A percentile compares a stretch with the other conserved stretches of the same genome.
These are phyloP conservation scores for Drosophila gunungcola DNA, from an alignment of 1,140 invertebrate genomes.

Conservation along the genomic window DNA sequence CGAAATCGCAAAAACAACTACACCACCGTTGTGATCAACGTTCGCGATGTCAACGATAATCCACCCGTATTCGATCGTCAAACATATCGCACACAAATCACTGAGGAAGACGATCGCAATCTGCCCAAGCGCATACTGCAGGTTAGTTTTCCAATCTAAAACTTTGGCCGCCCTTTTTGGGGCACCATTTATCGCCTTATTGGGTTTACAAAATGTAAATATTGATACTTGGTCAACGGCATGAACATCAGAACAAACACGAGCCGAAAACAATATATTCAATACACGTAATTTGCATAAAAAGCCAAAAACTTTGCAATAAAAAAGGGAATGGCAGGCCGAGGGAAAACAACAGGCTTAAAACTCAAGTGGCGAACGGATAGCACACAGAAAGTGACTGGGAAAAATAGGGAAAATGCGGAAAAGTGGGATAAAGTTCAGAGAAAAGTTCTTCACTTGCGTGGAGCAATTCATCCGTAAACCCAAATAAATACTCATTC, in stretches of 20 bases:
- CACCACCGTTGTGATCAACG: slow-evolving; percentile 88
- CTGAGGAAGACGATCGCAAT: slow-evolving; percentile 88
- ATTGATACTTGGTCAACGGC: slow-evolving; percentile 50
- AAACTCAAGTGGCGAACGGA: slow-evolving; percentile 37
- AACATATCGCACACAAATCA: slow-evolving; percentile 89
- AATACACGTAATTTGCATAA: slow-evolving; percentile 73
- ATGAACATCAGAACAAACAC: slow-evolving; percentile 14
- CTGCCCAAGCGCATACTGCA: slow-evolving; percentile 88
- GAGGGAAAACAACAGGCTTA: slow-evolving; percentile 23
- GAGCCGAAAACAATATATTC: slow-evolving; percentile 30
- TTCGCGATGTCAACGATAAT: slow-evolving; percentile 88
- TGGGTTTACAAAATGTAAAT: slow-evolving; percentile 62
- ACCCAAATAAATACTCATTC: slow-evolving; percentile 82
- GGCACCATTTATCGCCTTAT: slow-evolving; percentile 41
- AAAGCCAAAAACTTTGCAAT: slow-evolving; percentile 57
- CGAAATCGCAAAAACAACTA: slow-evolving; percentile 88
- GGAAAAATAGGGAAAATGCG: slow-evolving; percentile 26
- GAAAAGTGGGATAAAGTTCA: slow-evolving; percentile 14
- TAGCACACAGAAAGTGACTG: slow-evolving; percentile 21
- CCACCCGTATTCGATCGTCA: slow-evolving; percentile 88
- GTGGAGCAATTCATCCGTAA: slow-evolving; percentile 65
- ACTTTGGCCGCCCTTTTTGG: slow-evolving; percentile 29
- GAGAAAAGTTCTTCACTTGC: slow-evolving; percentile 19
- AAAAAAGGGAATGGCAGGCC: slow-evolving; percentile 19
- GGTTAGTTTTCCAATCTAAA: slow-evolving; percentile 80